Evolutionary conservation across 2,888 invertebrate species (phyloP), one percentile per base, ranked within the genome.

Genomic region (Nineta flava): DNA sequence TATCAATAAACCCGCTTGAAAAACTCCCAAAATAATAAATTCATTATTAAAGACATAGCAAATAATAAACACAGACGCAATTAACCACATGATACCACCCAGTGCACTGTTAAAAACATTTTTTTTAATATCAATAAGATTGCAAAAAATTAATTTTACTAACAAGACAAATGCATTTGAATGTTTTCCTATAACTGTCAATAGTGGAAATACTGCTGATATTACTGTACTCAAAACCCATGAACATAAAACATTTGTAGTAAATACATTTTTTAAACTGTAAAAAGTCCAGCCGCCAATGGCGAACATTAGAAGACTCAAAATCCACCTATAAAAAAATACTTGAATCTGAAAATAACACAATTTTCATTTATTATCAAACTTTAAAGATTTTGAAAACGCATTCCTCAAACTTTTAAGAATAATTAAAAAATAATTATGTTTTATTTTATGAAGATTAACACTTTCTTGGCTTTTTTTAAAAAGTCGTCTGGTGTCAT

Each of bases 131-230:
- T 4, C 19, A 19, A 19, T 19, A 19, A 19, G 5, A 19, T 19
- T 19, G 19, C 2, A 19, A 19, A 26, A 26, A 26, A 26, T 26
- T 26, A 19, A 9, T 13, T 9, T 17, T 40, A 43, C 49, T 32
- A 13, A 49, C 49, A 49, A 58, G 56, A 10, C 51, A 19, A 6
- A 57, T 15, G 52, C 44, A 52, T 59, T 59, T 48, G 61, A 61
- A 9, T 55, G 53, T 5, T 60, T 62, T 48, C 84, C 84, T 53
- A 88, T 80, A 40, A 84, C 76, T 48, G 91, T 83, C 53, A 91
- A 69, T 52, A 86, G 68, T 3, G 93, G 91, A 66, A 93, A 94
- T 42, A 82, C 61, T 41, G 80, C 74, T 32, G 88, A 67, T 12
- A 70, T 51, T 2, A 78, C 40, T 50, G 72, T 71, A 26, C 73